Evolutionary conservation across 2,888 invertebrate species (phyloP).

Genomic region (Catocala nupta): DNA sequence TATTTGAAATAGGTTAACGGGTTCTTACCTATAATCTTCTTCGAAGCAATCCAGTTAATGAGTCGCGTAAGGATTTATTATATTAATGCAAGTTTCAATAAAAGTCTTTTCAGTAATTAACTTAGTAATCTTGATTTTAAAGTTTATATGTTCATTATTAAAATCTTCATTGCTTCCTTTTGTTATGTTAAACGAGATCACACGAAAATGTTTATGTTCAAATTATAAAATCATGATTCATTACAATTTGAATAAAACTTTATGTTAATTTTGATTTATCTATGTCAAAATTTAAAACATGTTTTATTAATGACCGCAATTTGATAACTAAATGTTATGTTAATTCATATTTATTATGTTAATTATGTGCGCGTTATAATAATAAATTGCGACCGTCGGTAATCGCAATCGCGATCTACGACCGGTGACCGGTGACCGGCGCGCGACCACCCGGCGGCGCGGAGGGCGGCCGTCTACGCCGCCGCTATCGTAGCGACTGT

Average conservation of each 20-base stretch:
- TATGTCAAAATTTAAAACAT: too few species aligned
- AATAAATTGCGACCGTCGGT: conserved; percentile 20
- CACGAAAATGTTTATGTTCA: too few species aligned
- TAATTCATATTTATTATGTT: conserved; percentile 16
- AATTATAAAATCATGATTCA: background rate
- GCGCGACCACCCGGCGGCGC: conserved; percentile 23
- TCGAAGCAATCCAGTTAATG: background rate
- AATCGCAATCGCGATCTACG: conserved; percentile 28
- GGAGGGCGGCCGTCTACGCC: conserved; percentile 59
- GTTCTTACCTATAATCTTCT: conserved; percentile 2
- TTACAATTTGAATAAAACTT: background rate
- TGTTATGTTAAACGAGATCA: too few species aligned
- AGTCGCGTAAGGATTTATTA: background rate
- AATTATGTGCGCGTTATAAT: conserved; percentile 23
- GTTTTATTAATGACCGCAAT: background rate
- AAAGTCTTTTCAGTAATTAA: too few species aligned
- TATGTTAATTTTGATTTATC: background rate
- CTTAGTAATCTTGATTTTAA: too few species aligned
- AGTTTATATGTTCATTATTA: too few species aligned
- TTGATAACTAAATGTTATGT: conserved; percentile 5
- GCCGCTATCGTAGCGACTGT: conserved; percentile 71
- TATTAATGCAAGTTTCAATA: too few species aligned
- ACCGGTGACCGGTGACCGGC: conserved; percentile 16
- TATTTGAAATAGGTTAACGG: too few species aligned
- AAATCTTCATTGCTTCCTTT: too few species aligned